Base-by-base conservation (phyloP, 2,888 invertebrate genomes). In the Drosophila falleni region DNA sequence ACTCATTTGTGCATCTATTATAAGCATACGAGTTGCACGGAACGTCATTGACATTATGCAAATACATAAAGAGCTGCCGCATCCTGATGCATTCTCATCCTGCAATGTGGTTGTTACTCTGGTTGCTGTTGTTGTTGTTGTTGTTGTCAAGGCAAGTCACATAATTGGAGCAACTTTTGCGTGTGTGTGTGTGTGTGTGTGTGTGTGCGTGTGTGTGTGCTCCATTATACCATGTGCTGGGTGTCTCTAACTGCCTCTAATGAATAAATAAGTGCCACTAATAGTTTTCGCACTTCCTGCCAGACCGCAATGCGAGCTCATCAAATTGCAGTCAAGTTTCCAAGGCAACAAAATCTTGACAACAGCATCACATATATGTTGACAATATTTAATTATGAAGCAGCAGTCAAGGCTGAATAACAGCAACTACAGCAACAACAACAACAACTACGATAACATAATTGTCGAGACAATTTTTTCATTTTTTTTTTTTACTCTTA, bases 211-310 rank as follows among this genome's bases (percentile, higher is more conserved):
- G 68, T 59, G 42, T 69, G 65, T 64, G 65, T 69, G 68, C 55
- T 31, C 54, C 67, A 71, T 71, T 66, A 79, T 68, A 74, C 60
- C 39, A 64, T 56, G 53, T 61, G 74, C 65, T 78, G 80, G 84
- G 87, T 78, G 88, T 85, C 87, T 78, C 79, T 86, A 83, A 87
- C 82, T 80, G 84, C 78, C 81, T 89, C 83, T 90, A 90, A 91
- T 91, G 91, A 91, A 90, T 90, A 90, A 89, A 90, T 91, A 91
- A 91, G 90, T 87, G 91, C 87, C 83, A 80, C 91, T 91, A 91
- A 91, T 91, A 91, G 91, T 90, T 87, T 84, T 81, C 88, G 85
- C 87, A 90, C 89, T 90, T 90, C 90, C 90, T 90, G 90, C 81
- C 37, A 46, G 46, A 58, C 62, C 67, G 64, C 73, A 75, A 68